Percentiles rank a stretch among this genome's conserved stretches.
Evolutionary conservation across 1,140 invertebrate genomes (phyloP).

Genomic region (Grapholita molesta): DNA sequence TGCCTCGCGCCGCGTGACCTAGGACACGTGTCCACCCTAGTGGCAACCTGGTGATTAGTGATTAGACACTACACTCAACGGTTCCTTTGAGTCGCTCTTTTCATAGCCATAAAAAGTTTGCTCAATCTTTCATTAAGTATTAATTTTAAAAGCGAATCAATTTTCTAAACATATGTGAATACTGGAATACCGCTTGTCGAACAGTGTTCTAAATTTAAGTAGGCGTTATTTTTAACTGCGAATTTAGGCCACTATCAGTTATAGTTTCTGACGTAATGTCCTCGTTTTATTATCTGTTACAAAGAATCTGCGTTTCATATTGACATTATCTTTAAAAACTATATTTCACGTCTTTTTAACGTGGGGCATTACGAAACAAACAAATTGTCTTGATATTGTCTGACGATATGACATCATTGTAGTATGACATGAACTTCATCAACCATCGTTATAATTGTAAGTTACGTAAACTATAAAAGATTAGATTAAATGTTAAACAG

Average conservation of each 20-base stretch:
- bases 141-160: too few relatives aligned
- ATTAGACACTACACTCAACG: not conserved
- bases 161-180: too few relatives aligned
- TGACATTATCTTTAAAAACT: not conserved
- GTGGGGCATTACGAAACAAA: not conserved
- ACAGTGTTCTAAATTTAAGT: not conserved
- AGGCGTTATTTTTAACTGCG: not conserved
- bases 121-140: too few relatives aligned
- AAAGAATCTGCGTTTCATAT: not conserved
- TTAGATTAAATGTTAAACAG: not conserved
- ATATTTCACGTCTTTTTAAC: not conserved
- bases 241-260: not conserved
- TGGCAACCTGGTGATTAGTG: not conserved
- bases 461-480: slow-evolving; percentile 1
- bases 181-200: too few relatives aligned
- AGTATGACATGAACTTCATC: not conserved
- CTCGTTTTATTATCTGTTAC: not conserved
- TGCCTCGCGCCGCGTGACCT: slow-evolving; percentile 61
- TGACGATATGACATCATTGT: not conserved
- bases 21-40: slow-evolving; percentile 41
- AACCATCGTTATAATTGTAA: not conserved
- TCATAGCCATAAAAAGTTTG: too few relatives aligned
- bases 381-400: not conserved
- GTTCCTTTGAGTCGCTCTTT: too few relatives aligned
- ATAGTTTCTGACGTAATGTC: not conserved